Evolutionary conservation across 1,140 invertebrate species (phyloP).

Genomic region (Drosophila pseudoobscura): DNA sequence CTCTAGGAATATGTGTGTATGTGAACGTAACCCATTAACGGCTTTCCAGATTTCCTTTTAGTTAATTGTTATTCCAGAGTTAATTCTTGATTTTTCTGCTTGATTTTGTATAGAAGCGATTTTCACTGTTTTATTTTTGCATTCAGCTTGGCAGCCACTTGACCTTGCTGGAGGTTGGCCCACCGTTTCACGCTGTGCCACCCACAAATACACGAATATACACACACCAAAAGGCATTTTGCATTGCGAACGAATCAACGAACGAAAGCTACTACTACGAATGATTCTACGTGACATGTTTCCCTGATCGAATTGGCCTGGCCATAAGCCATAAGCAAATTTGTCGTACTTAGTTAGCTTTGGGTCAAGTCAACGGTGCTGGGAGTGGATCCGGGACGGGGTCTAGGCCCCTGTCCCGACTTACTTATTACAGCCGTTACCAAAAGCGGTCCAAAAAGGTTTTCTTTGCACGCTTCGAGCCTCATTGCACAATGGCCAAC

Average conservation of each 20-base stretch:
- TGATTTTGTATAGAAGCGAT: background rate
- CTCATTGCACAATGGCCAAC: conserved; percentile 40
- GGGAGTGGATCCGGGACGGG: conserved; percentile 2
- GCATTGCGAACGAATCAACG: conserved; percentile 70
- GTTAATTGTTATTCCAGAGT: conserved; percentile 12
- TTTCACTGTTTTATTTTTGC: conserved; percentile 12
- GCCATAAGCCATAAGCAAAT: conserved; percentile 55
- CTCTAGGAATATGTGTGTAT: background rate
- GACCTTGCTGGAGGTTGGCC: conserved; percentile 73
- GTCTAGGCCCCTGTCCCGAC: background rate
- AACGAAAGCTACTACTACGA: conserved; percentile 52
- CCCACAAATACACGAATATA: conserved; percentile 4
- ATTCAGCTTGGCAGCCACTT: conserved; percentile 44
- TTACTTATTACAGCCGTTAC: conserved; percentile 35
- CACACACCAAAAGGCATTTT: conserved; percentile 61
- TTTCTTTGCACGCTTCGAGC: conserved; percentile 30
- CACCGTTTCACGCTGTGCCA: background rate
- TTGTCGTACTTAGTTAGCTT: conserved; percentile 44
- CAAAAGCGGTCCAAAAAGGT: conserved; percentile 14
- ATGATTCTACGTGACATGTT: conserved; percentile 72
- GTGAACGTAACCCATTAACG: no score
- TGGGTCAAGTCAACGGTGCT: conserved; percentile 31
- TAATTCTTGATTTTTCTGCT: conserved; percentile 3
- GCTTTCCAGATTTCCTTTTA: background rate
- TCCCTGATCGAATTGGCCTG: conserved; percentile 49